A percentile compares a stretch with the other conserved stretches of the same genome.
phyloP scores from a whole-genome alignment of 64 coral and sea anemone genomes.

The Porites australiensis region DNA sequence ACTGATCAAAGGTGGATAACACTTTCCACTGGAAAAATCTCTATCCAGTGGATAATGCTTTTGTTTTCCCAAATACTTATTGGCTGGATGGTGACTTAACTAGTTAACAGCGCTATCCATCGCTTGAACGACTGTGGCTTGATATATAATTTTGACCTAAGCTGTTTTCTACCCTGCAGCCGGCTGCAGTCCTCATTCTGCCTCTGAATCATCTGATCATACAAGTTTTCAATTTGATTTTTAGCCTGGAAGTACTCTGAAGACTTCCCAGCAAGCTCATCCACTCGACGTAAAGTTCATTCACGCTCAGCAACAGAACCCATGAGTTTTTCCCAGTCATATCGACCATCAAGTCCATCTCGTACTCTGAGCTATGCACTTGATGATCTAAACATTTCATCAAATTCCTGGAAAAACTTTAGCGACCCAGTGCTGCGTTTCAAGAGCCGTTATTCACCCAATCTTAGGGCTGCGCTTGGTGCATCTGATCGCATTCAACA shows the following conservation, averaged over 20 bases:
- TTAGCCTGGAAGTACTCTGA: conserved; percentile 98
- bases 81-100: too few species aligned
- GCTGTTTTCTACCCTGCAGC: too few species aligned
- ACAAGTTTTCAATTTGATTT: not conserved
- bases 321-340: conserved; percentile 70
- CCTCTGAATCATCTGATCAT: not conserved
- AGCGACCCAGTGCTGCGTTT: conserved; percentile 88
- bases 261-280: conserved; percentile 85
- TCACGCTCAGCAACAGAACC: conserved; percentile 91
- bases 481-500: conserved; percentile 96
- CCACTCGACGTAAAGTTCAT: conserved; percentile 65
- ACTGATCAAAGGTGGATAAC: too few species aligned
- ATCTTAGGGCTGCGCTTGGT: conserved; percentile 89
- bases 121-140: too few species aligned
- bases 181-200: too few species aligned
- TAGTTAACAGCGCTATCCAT: too few species aligned
- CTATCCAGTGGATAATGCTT: too few species aligned
- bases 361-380: conserved; percentile 89
- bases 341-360: conserved; percentile 82
- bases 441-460: conserved; percentile 93
- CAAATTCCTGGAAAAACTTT: conserved; percentile 71
- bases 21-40: too few species aligned
- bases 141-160: too few species aligned
- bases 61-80: too few species aligned
- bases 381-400: conserved; percentile 83